Percentiles rank a stretch among this genome's conserved stretches.
These are phyloP conservation scores for Cheirogaleus major DNA, from an alignment of 2,797 vertebrate genomes.

Conservation along the genomic window DNA sequence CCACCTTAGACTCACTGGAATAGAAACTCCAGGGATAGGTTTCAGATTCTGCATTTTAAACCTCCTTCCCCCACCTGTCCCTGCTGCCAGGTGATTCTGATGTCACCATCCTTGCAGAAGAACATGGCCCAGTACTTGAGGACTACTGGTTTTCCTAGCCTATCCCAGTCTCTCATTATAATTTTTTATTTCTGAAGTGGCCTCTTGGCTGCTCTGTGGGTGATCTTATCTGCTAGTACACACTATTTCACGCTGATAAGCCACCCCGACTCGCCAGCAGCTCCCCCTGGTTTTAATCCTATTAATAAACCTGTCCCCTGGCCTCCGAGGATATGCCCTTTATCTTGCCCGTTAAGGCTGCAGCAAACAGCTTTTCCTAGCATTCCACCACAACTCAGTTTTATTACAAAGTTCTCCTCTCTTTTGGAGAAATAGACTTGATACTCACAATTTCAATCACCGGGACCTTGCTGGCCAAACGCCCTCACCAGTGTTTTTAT, in stretches of 20 bases:
- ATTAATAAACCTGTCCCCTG: constrained; percentile 72
- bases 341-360: constrained; percentile 29
- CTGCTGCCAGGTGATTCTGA: background rate
- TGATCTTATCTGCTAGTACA: constrained; percentile 34
- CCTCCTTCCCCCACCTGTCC: background rate
- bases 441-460: constrained; percentile 39
- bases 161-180: background rate
- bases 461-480: constrained; percentile 38
- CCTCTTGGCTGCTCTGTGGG: background rate
- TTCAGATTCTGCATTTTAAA: background rate
- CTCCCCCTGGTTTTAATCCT: constrained; percentile 54
- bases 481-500: constrained; percentile 56
- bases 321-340: constrained; percentile 52
- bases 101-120: background rate
- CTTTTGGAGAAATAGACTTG: constrained; percentile 66
- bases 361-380: constrained; percentile 49
- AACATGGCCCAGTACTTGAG: background rate
- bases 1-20: background rate
- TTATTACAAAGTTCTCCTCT: constrained; percentile 67
- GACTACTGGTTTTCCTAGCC: background rate
- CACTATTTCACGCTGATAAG: constrained; percentile 63
- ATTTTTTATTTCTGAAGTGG: constrained; percentile 6
- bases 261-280: background rate
- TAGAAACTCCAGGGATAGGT: background rate
- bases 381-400: constrained; percentile 67